phyloP scores from a whole-genome alignment of 2,888 invertebrate genomes.

The Seira sanloemensis region DNA sequence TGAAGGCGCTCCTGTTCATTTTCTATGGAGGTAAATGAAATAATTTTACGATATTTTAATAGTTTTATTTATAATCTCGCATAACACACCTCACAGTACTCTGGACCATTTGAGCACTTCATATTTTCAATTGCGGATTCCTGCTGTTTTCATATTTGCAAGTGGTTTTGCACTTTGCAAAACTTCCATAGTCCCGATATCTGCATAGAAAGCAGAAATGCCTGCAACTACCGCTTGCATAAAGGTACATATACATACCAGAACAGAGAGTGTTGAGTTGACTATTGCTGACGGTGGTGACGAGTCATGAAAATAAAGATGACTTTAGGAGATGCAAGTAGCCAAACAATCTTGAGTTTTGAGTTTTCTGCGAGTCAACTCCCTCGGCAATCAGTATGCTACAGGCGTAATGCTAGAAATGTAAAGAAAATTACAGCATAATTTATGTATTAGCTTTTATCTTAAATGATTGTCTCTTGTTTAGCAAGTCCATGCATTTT shows the following conservation, averaged over 20 bases:
- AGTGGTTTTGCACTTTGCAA: too few relatives aligned
- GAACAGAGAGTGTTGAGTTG: background rate
- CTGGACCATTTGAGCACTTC: too few relatives aligned
- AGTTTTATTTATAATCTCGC: background rate
- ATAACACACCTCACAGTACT: background rate
- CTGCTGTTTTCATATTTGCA: too few relatives aligned
- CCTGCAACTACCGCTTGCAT: background rate
- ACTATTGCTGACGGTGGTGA: background rate
- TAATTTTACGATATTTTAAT: background rate
- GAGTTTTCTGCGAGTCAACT: background rate
- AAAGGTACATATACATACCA: too few relatives aligned
- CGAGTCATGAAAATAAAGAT: background rate
- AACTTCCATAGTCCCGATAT: too few relatives aligned
- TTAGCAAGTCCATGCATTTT: background rate
- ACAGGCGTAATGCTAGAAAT: slow-evolving; percentile 1
- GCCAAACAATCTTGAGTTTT: background rate
- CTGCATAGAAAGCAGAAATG: too few relatives aligned
- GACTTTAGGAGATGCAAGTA: background rate
- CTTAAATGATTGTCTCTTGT: slow-evolving; percentile 38
- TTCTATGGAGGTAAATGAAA: slow-evolving; percentile 71
- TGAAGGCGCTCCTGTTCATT: slow-evolving; percentile 71
- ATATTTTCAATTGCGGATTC: too few relatives aligned
- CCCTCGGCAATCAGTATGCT: slow-evolving; percentile 35
- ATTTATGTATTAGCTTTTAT: slow-evolving; percentile 54
- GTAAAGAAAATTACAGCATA: slow-evolving; percentile 24